phyloP scores from a whole-genome alignment of 2,888 invertebrate species.

The Tipula unca region DNA sequence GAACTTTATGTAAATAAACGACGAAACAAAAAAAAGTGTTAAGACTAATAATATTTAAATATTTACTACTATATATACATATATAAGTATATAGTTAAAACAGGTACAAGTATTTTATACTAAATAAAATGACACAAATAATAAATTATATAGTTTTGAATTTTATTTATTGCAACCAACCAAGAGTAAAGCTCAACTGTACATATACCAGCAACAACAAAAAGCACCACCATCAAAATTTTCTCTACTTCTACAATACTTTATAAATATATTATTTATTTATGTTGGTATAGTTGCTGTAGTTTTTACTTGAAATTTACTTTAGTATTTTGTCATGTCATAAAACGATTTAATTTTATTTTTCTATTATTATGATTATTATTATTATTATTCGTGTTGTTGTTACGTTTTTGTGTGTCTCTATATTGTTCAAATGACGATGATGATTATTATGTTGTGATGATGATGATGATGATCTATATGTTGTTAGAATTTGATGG shows the following conservation, averaged over 20 bases:
- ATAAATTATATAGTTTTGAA: not conserved
- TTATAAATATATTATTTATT: not conserved
- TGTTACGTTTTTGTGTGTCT: not conserved
- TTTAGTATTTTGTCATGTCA: not conserved
- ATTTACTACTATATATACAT: too few relatives aligned
- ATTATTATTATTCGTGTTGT: not conserved
- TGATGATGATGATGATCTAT: not conserved
- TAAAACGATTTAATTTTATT: not conserved
- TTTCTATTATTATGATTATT: constrained; percentile 2
- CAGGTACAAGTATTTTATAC: too few relatives aligned
- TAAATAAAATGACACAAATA: too few relatives aligned
- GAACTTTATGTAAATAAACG: not conserved
- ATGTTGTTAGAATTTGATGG: not conserved
- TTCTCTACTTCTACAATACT: not conserved
- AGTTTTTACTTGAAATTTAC: not conserved
- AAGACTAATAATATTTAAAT: not conserved
- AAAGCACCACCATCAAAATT: not conserved
- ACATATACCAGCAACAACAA: not conserved
- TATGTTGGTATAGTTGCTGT: not conserved
- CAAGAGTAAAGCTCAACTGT: not conserved
- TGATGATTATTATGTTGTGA: not conserved
- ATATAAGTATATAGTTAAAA: too few relatives aligned
- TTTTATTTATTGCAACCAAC: not conserved
- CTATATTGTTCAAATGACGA: not conserved
- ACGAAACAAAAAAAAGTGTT: not conserved